Percentiles rank a stretch among this genome's conserved stretches.
These are phyloP conservation scores for Liparis tanakae DNA, from an alignment of 2,797 vertebrate species.

Conservation along the genomic window DNA sequence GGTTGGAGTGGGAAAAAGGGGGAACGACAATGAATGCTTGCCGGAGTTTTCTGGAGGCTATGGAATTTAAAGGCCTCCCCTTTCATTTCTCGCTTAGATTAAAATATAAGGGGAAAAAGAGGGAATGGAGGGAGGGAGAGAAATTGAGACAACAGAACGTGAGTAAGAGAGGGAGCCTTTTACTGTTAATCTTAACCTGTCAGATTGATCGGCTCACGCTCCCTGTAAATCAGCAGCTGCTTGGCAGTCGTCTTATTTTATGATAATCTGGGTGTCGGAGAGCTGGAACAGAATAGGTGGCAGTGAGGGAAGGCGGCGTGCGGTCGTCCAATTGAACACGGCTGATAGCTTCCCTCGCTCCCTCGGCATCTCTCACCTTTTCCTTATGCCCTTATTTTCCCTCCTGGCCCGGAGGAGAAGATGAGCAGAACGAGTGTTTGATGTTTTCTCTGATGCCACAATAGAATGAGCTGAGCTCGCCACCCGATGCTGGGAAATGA, in stretches of 20 bases:
- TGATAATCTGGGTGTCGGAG: conserved; percentile 79
- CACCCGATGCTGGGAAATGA: conserved; percentile 49
- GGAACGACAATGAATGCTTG: conserved; percentile 83
- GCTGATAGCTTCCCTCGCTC: conserved; percentile 56
- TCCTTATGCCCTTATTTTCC: conserved; percentile 56
- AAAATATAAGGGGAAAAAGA: conserved; percentile 69
- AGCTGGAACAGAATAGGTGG: conserved; percentile 54
- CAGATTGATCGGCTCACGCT: conserved; percentile 78
- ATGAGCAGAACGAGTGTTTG: conserved; percentile 72
- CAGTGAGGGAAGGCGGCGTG: conserved; percentile 47
- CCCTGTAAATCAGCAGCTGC: conserved; percentile 76
- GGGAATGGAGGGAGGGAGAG: conserved; percentile 11
- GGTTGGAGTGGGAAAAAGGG: conserved; percentile 84
- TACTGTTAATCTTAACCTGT: conserved; percentile 82
- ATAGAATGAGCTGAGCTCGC: conserved; percentile 64
- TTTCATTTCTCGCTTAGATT: conserved; percentile 86
- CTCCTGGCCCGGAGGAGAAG: conserved; percentile 51
- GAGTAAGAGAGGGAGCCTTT: conserved; percentile 46
- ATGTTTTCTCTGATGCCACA: conserved; percentile 75
- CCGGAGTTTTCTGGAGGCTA: conserved; percentile 84
- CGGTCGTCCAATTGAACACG: conserved; percentile 67
- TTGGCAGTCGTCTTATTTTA: conserved; percentile 77
- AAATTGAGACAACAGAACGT: conserved; percentile 52
- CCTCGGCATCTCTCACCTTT: conserved; percentile 54
- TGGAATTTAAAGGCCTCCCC: conserved; percentile 86